Evolutionary conservation across 35 echinoderm and acorn worm genomes (phyloP).

Genomic region (Patiria miniata): DNA sequence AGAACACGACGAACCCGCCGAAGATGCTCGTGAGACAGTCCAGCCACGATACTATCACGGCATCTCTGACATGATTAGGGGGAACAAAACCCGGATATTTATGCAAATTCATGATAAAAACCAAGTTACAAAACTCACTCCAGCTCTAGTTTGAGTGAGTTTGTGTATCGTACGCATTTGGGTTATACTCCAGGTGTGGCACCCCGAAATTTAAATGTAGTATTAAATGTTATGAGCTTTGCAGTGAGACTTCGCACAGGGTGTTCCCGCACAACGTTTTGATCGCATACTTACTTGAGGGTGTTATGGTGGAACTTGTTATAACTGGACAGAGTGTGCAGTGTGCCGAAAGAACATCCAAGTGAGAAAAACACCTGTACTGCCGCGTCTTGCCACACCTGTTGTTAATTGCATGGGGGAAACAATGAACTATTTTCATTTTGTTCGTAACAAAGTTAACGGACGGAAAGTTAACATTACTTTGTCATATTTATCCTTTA

Average conservation of each 20-base stretch:
- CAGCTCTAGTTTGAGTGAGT: no score
- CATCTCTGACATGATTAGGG: slow-evolving; percentile 49
- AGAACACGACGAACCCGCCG: slow-evolving; percentile 63
- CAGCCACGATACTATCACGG: slow-evolving; percentile 49
- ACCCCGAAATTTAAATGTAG: no score
- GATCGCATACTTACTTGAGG: slow-evolving; percentile 66
- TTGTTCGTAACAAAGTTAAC: no score
- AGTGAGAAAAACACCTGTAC: slow-evolving; percentile 72
- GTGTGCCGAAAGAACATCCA: slow-evolving; percentile 62
- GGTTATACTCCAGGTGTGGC: no score
- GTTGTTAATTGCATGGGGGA: background rate
- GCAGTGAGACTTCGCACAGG: no score
- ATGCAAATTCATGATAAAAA: background rate
- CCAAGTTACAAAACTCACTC: background rate
- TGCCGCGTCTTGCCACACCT: slow-evolving; percentile 82
- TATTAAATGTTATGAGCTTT: no score
- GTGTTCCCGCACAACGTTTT: no score
- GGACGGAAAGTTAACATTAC: no score
- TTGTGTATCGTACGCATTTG: no score
- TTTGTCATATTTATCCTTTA: no score
- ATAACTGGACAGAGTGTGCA: slow-evolving; percentile 76
- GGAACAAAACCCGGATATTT: background rate
- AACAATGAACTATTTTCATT: no score
- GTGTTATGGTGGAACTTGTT: slow-evolving; percentile 72
- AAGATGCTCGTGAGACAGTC: slow-evolving; percentile 52